Evolutionary conservation across 2,797 vertebrate species (phyloP).

Genomic region (Gymnocypris eckloni): DNA sequence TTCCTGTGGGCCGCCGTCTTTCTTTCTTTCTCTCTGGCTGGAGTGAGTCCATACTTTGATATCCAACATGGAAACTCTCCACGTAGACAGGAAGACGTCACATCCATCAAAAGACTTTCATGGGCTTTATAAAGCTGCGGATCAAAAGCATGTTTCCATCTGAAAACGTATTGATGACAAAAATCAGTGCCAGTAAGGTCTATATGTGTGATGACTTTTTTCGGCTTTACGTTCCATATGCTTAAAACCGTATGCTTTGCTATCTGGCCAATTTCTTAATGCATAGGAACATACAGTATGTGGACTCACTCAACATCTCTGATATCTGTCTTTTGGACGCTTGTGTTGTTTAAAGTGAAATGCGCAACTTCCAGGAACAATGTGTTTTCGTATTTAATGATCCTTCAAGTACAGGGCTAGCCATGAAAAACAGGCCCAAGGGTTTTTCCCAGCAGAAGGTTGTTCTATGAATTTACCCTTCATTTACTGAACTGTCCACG

Average conservation of each 20-base stretch:
- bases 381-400: conserved; percentile 63
- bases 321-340: conserved; percentile 59
- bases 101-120: conserved; percentile 29
- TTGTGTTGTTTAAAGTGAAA: conserved; percentile 60
- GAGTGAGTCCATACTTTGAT: conserved; percentile 37
- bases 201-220: background rate
- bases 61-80: conserved; percentile 38
- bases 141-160: conserved; percentile 14
- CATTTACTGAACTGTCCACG: conserved; percentile 58
- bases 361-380: conserved; percentile 63
- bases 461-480: conserved; percentile 58
- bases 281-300: conserved; percentile 61
- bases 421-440: conserved; percentile 58
- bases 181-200: conserved; percentile 8
- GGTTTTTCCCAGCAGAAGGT: conserved; percentile 40
- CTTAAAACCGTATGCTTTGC: conserved; percentile 33
- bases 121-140: conserved; percentile 8
- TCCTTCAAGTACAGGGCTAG: conserved; percentile 55
- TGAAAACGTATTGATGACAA: conserved; percentile 18
- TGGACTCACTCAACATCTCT: conserved; percentile 51
- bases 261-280: conserved; percentile 43
- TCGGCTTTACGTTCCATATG: conserved; percentile 3
- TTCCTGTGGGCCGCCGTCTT: conserved; percentile 31
- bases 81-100: conserved; percentile 30
- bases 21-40: conserved; percentile 31